Percentiles rank a stretch among this genome's conserved stretches.
phyloP scores from a whole-genome alignment of 2,113 vertebrate genomes.

The Epinephelus cyanopodus region DNA sequence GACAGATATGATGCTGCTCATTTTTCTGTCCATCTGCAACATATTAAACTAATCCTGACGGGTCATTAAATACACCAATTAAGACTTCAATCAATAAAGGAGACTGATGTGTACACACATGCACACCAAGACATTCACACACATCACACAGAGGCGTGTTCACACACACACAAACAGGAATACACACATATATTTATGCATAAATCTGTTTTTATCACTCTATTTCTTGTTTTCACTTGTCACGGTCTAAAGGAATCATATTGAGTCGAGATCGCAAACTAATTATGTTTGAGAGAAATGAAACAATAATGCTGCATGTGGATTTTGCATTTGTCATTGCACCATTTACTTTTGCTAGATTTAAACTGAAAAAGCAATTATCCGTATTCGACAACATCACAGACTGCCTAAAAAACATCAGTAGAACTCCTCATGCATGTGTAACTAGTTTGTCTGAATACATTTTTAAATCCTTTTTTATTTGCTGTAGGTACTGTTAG shows the following conservation, averaged over 20 bases:
- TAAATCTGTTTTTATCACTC: not conserved
- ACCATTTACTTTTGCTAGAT: not conserved
- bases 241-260: not conserved
- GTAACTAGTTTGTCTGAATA: not conserved
- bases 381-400: not conserved
- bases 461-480: not conserved
- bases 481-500: not conserved
- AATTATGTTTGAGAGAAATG: not conserved
- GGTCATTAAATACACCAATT: constrained; percentile 29
- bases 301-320: not conserved
- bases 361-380: not conserved
- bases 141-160: not conserved
- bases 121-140: not conserved
- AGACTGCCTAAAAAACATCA: not conserved
- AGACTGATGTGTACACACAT: constrained; percentile 14
- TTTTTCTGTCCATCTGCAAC: constrained; percentile 12
- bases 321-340: not conserved
- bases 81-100: constrained; percentile 31
- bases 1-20: not conserved
- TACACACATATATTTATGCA: not conserved
- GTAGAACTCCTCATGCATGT: not conserved
- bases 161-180: not conserved
- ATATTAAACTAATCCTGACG: constrained; percentile 22
- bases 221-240: not conserved
- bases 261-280: not conserved